A percentile compares a stretch with the other conserved stretches of the same genome.
Evolutionary conservation across 2,797 vertebrate species (phyloP).

Genomic region (Trachurus trachurus): DNA sequence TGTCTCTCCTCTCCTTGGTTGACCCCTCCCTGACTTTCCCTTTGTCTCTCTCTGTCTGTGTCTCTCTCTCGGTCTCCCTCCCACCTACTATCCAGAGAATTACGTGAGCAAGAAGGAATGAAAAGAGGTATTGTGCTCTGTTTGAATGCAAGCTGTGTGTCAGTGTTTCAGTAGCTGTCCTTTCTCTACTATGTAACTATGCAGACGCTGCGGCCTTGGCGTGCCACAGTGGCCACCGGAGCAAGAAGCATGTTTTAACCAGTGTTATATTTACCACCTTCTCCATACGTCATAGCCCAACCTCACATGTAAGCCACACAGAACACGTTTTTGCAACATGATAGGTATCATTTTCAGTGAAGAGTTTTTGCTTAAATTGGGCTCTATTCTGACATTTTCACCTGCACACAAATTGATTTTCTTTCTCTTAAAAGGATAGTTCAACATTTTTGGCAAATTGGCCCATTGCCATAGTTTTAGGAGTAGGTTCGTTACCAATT

Average conservation of each 20-base stretch:
- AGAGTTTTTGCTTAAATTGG: not conserved
- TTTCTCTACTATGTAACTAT: conserved; percentile 51
- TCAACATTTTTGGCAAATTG: too few relatives aligned
- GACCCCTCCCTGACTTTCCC: conserved; percentile 40
- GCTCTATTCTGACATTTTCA: conserved; percentile 2
- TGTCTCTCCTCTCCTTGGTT: conserved; percentile 53
- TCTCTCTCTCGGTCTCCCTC: conserved; percentile 56
- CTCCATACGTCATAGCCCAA: conserved; percentile 20
- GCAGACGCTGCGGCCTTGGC: conserved; percentile 41
- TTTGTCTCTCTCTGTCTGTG: conserved; percentile 26
- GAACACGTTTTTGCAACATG: not conserved
- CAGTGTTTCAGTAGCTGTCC: conserved; percentile 11
- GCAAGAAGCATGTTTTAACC: conserved; percentile 41
- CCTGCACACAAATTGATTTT: not conserved
- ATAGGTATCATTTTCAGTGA: not conserved
- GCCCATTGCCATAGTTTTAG: too few relatives aligned
- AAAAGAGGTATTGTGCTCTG: conserved; percentile 83
- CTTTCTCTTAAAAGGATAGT: not conserved
- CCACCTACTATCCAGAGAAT: conserved; percentile 74
- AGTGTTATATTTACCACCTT: conserved; percentile 13
- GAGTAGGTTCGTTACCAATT: too few relatives aligned
- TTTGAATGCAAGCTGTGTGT: conserved; percentile 70
- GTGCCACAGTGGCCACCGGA: conserved; percentile 46
- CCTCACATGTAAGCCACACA: conserved; percentile 1
- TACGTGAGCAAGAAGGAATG: conserved; percentile 77